phyloP scores from a whole-genome alignment of 2,113 vertebrate species.

The Melanerpes aurifrons region DNA sequence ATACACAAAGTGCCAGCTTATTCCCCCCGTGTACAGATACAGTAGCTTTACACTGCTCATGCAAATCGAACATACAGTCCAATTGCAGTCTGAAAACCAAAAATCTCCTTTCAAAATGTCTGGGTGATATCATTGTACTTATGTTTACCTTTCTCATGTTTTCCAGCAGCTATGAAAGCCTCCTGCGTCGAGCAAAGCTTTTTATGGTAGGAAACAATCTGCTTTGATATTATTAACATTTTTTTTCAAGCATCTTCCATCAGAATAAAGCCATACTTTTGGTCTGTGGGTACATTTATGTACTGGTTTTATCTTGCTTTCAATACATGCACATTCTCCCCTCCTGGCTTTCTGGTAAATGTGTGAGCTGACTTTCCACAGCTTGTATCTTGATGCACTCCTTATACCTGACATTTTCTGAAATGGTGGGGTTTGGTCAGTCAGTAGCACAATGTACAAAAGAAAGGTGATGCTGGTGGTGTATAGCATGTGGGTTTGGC shows the following conservation, averaged over 20 bases:
- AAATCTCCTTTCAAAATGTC: slow-evolving; percentile 22
- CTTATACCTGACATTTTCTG: slow-evolving; percentile 9
- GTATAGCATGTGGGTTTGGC: not conserved
- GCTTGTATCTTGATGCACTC: not conserved
- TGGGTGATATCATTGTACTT: not conserved
- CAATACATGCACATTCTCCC: not conserved
- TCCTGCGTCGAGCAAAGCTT: slow-evolving; percentile 7
- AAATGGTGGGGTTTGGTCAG: not conserved
- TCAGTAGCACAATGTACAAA: not conserved
- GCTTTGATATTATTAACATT: slow-evolving; percentile 27
- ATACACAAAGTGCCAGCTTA: not conserved
- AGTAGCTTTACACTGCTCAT: not conserved
- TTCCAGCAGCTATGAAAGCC: slow-evolving; percentile 26
- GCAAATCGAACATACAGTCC: not conserved
- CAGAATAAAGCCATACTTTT: not conserved
- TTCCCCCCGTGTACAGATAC: not conserved
- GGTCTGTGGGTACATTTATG: not conserved
- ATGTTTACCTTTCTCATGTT: slow-evolving; percentile 54
- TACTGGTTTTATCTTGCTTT: slow-evolving; percentile 21
- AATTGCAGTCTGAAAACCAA: not conserved
- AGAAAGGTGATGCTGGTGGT: not conserved
- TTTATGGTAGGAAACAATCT: slow-evolving; percentile 44
- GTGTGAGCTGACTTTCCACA: not conserved
- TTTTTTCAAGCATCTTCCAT: slow-evolving; percentile 33
- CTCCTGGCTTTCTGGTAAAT: not conserved